Evolutionary conservation across 2,113 vertebrate genomes (phyloP).

Genomic region (Genyomyrus donnyi): DNA sequence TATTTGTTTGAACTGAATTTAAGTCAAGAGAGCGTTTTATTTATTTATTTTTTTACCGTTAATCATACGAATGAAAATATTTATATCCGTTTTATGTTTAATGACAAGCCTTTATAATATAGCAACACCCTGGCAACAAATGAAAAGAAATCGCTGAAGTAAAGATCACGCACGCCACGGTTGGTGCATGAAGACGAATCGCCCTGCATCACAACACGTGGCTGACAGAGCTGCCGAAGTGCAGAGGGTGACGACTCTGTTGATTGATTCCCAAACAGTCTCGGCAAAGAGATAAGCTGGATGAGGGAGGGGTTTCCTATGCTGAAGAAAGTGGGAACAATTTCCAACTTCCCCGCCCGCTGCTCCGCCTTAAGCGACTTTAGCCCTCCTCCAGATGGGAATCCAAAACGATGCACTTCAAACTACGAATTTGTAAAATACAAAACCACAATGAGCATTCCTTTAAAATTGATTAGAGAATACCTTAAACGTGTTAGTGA

Average conservation of each 20-base stretch:
- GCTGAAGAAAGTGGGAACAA: slow-evolving; percentile 36
- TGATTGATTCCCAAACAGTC: slow-evolving; percentile 31
- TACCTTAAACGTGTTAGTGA: background rate
- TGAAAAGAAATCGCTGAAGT: background rate
- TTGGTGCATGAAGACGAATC: background rate
- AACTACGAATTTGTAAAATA: background rate
- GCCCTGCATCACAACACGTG: background rate
- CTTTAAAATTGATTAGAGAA: background rate
- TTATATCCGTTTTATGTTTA: background rate
- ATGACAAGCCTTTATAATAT: background rate
- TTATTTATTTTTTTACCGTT: background rate
- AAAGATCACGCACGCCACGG: background rate
- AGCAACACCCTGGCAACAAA: background rate
- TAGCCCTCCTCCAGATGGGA: slow-evolving; percentile 26
- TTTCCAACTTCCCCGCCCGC: slow-evolving; percentile 36
- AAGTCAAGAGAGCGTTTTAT: background rate
- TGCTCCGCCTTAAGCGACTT: slow-evolving; percentile 38
- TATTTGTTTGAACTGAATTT: background rate
- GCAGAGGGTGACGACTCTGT: slow-evolving; percentile 42
- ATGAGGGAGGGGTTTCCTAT: slow-evolving; percentile 37
- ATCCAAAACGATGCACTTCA: background rate
- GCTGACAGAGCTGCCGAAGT: slow-evolving; percentile 32
- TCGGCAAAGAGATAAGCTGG: slow-evolving; percentile 6
- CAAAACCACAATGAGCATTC: background rate
- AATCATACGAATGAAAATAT: background rate